phyloP scores from a whole-genome alignment of 92 coral and sea anemone genomes.

The Desmophyllum pertusum region DNA sequence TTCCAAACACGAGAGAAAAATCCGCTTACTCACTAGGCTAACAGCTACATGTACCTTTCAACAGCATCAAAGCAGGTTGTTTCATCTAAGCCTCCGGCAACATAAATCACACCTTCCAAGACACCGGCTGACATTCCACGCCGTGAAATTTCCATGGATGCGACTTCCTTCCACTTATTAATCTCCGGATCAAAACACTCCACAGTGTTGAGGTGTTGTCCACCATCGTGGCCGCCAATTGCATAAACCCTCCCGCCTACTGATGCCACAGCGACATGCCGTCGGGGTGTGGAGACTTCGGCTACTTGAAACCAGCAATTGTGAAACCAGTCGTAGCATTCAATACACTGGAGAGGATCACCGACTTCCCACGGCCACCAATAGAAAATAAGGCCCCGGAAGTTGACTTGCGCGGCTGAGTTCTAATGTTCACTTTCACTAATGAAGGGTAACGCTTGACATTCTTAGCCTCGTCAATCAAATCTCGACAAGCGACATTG shows the following conservation, averaged over 20 bases:
- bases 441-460: constrained; percentile 75
- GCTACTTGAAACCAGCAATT: constrained; percentile 91
- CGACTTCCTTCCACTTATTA: constrained; percentile 77
- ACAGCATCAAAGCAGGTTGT: constrained; percentile 92
- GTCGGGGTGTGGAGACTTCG: constrained; percentile 80
- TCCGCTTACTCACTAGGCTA: no score
- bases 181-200: constrained; percentile 90
- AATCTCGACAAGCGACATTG: constrained; percentile 79
- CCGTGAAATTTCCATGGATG: constrained; percentile 87
- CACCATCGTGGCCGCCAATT: constrained; percentile 98
- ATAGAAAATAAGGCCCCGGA: constrained; percentile 89
- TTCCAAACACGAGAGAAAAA: no score
- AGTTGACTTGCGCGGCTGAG: constrained; percentile 90
- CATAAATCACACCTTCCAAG: constrained; percentile 90
- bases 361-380: constrained; percentile 99
- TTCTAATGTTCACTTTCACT: constrained; percentile 64
- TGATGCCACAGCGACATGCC: constrained; percentile 95
- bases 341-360: constrained; percentile 91
- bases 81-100: constrained; percentile 97
- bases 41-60: no score
- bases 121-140: constrained; percentile 98
- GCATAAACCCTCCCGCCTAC: constrained; percentile 87
- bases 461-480: constrained; percentile 96
- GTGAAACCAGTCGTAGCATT: constrained; percentile 92
- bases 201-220: constrained; percentile 88